Base-by-base conservation (phyloP, 2,797 vertebrate species). In the Scyliorhinus canicula region DNA sequence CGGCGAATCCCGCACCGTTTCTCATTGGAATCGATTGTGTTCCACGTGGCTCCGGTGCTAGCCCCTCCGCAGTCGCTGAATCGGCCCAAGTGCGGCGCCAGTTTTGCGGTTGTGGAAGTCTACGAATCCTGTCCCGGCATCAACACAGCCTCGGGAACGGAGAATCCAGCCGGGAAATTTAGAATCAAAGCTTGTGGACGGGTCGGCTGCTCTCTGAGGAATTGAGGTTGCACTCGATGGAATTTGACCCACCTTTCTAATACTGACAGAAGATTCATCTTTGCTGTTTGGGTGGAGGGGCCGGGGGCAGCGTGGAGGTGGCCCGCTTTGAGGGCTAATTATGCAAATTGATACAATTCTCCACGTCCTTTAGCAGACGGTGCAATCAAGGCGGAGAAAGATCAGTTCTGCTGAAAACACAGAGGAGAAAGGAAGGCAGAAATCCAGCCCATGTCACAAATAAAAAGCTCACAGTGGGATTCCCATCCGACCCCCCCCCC, bases 271-370 rank as follows among this genome's bases (percentile, higher is more conserved):
- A 9, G 40, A 60, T 90, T 60, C 55, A 35, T n/a, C 16, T 47
- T 44, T 44, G 19, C 40, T 19, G n/a, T 6, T 0, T 16, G 77
- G 77, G 3, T 14, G 55, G 35, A 2, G 28, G n/a, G 9, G 50
- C 6, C 2, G 52, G 52, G 11, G n/a, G 96, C 97, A 97, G 98
- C 97, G 97, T 97, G 97, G 98, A 98, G 97, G 97, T 98, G 98
- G 97, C 97, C 97, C 97, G 97, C 97, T 97, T 97, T 97, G 97
- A 97, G 97, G 98, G 98, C 98, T 98, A 98, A 98, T 98, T 98
- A 98, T 98, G 98, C 97, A 98, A 98, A 98, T 98, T 97, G 97
- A 95, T 96, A 96, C 97, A 97, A 97, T 98, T 97, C 97, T 97
- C 97, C 96, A 97, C 97, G 97, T 97, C 97, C 97, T 98, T 98